Conservation (phyloP, 2,113 vertebrate genomes). For the Ophiodon elongatus region DNA sequence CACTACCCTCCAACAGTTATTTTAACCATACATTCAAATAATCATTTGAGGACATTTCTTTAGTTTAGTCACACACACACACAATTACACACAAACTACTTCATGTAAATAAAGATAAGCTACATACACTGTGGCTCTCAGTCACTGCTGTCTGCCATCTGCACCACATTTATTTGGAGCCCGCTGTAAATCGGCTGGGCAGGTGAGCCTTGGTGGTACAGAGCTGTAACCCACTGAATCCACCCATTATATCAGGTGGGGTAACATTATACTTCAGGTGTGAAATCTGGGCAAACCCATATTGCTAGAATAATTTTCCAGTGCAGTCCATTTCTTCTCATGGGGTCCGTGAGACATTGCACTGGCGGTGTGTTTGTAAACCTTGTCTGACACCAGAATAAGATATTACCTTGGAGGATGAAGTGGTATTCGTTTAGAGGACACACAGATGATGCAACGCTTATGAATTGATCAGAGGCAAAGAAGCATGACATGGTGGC, state of each 20-base stretch:
- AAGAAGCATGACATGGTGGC: constrained; percentile 70
- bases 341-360: constrained; percentile 41
- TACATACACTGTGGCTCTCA: not conserved
- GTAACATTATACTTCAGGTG: constrained; percentile 52
- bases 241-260: constrained; percentile 39
- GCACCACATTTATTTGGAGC: not conserved
- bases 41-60: not conserved
- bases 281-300: constrained; percentile 43
- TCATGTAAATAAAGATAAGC: not conserved
- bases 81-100: not conserved
- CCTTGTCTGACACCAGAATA: constrained; percentile 63
- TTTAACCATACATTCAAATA: not conserved
- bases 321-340: constrained; percentile 50
- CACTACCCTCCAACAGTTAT: no score
- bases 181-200: constrained; percentile 13
- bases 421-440: constrained; percentile 64
- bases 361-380: constrained; percentile 64
- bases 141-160: not conserved
- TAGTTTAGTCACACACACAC: not conserved
- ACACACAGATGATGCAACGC: constrained; percentile 75
- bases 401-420: constrained; percentile 68
- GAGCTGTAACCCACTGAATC: constrained; percentile 35
- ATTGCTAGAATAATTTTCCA: constrained; percentile 55
- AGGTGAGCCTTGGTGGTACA: constrained; percentile 7
- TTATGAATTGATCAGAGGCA: constrained; percentile 77